Conservation (phyloP, 2,888 invertebrate species). For the Ichneumoninae sp. region DNA sequence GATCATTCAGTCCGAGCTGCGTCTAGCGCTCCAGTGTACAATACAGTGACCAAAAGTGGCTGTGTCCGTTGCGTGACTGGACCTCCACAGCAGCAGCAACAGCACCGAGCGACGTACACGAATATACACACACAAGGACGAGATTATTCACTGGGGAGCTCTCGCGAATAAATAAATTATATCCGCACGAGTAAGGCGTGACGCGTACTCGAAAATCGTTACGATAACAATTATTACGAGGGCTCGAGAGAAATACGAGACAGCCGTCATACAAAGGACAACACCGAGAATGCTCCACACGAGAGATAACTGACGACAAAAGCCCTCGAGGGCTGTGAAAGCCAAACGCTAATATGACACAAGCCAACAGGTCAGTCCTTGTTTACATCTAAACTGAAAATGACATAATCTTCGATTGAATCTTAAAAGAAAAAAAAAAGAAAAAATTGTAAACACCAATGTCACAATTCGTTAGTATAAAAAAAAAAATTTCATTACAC, state of each 20-base stretch:
- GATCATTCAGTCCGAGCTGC: conserved; percentile 50
- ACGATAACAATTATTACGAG: conserved; percentile 10
- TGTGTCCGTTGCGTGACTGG: conserved; percentile 44
- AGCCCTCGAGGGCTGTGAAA: conserved; percentile 53
- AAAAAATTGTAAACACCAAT: neutral
- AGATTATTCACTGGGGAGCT: conserved; percentile 12
- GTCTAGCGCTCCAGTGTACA: conserved; percentile 6
- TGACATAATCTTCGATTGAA: conserved; percentile 54
- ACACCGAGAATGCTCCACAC: conserved; percentile 52
- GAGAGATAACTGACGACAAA: conserved; percentile 53
- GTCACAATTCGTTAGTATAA: neutral
- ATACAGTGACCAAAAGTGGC: conserved; percentile 27
- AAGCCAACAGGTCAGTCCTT: conserved; percentile 81
- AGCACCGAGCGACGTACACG: conserved; percentile 12
- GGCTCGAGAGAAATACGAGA: neutral
- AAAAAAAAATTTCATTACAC: conserved; percentile 6
- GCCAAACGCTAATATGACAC: conserved; percentile 76
- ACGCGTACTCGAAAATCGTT: neutral
- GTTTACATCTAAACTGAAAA: conserved; percentile 66
- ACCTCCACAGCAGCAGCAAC: conserved; percentile 18
- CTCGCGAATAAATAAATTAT: conserved; percentile 17
- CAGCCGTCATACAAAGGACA: neutral
- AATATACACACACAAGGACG: conserved; percentile 32
- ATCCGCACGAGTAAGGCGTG: conserved; percentile 10
- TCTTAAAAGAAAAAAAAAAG: conserved; percentile 4